Percentiles rank a stretch among this genome's conserved stretches.
Evolutionary conservation across 2,888 invertebrate genomes (phyloP).

Genomic region (Dolichomitus sp.): DNA sequence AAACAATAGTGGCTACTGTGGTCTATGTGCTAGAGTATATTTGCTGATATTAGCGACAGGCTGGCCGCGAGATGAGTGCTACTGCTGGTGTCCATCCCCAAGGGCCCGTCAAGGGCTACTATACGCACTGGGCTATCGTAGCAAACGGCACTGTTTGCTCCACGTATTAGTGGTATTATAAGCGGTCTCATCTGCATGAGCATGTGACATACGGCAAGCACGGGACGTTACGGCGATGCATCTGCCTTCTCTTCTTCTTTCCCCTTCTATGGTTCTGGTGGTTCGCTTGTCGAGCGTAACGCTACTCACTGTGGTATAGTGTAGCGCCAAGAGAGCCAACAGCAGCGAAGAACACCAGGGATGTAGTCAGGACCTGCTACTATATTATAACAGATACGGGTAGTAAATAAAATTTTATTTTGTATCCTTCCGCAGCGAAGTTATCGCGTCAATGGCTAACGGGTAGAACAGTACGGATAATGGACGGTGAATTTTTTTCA

Average conservation of each 20-base stretch:
- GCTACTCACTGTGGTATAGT: constrained; percentile 43
- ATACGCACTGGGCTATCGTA: constrained; percentile 54
- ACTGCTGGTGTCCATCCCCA: constrained; percentile 30
- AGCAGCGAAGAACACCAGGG: constrained; percentile 48
- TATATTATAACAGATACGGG: neutral
- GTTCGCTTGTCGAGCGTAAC: constrained; percentile 59
- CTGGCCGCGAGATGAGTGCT: constrained; percentile 60
- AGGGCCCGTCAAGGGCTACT: constrained; percentile 44
- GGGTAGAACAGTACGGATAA: neutral
- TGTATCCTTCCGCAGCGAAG: neutral
- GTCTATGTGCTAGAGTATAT: constrained; percentile 42
- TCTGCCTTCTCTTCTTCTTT: constrained; percentile 76
- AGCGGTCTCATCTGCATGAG: constrained; percentile 80
- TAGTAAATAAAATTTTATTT: constrained; percentile 17
- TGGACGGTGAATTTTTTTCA: constrained; percentile 7
- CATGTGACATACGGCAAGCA: constrained; percentile 81
- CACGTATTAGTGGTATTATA: constrained; percentile 78
- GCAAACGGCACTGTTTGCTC: constrained; percentile 73
- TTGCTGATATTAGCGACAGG: constrained; percentile 66
- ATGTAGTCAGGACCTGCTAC: constrained; percentile 25
- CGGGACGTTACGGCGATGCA: constrained; percentile 75
- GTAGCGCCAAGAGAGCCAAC: constrained; percentile 24
- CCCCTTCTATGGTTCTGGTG: constrained; percentile 58
- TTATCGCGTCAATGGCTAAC: neutral
- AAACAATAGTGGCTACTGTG: constrained; percentile 53